Conservation (phyloP, 2,888 invertebrate genomes). For the Petrolisthes manimaculis region DNA sequence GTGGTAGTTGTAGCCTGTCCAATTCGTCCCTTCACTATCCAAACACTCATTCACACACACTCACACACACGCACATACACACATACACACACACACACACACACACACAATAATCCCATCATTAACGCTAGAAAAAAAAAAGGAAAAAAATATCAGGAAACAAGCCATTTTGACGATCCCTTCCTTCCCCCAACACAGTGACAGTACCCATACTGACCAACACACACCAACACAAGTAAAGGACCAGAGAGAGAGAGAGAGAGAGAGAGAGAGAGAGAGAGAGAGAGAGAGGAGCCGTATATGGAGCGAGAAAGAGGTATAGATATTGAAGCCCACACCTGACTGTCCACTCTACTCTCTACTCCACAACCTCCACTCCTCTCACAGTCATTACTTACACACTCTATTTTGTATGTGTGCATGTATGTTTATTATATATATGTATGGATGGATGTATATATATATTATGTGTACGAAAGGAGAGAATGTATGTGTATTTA, state of each 20-base stretch:
- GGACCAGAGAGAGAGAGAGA: slow-evolving; percentile 26
- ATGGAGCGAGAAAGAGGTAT: slow-evolving; percentile 14
- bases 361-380: neutral
- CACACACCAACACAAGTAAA: neutral
- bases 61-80: neutral
- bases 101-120: neutral
- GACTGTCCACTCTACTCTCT: neutral
- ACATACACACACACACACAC: neutral
- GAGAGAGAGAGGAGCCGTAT: neutral
- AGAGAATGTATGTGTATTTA: neutral
- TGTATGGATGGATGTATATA: neutral
- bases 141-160: neutral
- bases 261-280: slow-evolving; percentile 26
- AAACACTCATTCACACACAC: neutral
- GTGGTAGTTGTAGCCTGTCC: too few relatives aligned
- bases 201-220: neutral
- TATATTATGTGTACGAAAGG: neutral
- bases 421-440: neutral
- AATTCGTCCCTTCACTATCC: neutral
- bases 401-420: neutral
- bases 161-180: neutral
- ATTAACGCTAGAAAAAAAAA: neutral
- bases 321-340: neutral
- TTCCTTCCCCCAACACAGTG: neutral
- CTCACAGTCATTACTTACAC: neutral